Conservation (phyloP, 2,113 vertebrate species). For the Bufo gargarizans region DNA sequence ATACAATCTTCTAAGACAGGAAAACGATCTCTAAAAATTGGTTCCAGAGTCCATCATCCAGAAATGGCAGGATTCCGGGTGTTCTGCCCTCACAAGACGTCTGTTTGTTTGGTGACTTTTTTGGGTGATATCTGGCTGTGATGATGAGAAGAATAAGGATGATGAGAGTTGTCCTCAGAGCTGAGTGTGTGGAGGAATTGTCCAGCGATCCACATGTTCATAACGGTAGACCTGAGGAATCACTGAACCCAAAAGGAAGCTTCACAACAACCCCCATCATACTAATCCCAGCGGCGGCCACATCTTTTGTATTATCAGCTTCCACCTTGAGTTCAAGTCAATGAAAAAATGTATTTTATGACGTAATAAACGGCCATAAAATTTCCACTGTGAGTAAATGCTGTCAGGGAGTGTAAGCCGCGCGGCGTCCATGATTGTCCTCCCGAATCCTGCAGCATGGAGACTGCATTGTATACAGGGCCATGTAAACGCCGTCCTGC, state of each 20-base stretch:
- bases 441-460: not conserved
- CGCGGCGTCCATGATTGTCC: not conserved
- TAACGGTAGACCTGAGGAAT: not conserved
- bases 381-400: constrained; percentile 15
- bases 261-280: not conserved
- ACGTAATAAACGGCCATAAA: not conserved
- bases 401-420: not conserved
- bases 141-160: not conserved
- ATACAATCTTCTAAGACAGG: constrained; percentile 33
- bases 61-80: constrained; percentile 20
- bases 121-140: not conserved
- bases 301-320: not conserved
- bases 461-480: constrained; percentile 11
- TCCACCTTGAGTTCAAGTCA: not conserved
- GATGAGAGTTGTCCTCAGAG: not conserved
- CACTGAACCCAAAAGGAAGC: not conserved
- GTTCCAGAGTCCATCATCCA: constrained; percentile 32
- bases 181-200: not conserved
- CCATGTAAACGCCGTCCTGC: not conserved
- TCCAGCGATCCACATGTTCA: not conserved
- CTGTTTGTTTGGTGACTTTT: constrained; percentile 16
- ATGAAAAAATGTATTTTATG: not conserved
- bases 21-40: constrained; percentile 38
- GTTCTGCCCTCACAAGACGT: constrained; percentile 23
- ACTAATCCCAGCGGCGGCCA: not conserved